A percentile compares a stretch with the other conserved stretches of the same genome.
Conservation (phyloP, 1,140 invertebrate species). For the Drosophila navojoa region DNA sequence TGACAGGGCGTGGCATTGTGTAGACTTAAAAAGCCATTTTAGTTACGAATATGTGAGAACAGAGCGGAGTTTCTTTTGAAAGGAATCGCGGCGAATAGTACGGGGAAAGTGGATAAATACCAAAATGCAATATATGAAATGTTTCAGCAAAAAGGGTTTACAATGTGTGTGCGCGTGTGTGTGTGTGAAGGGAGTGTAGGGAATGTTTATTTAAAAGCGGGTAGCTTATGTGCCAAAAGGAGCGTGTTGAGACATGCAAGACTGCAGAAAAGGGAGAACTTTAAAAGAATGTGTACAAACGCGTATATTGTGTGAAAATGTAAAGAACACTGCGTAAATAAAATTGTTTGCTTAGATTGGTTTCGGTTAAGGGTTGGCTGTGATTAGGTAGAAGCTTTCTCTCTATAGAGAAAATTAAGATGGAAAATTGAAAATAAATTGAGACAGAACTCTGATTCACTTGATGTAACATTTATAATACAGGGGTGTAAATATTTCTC, state of each 20-base stretch:
- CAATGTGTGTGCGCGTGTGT: background rate
- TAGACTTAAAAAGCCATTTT: slow-evolving; percentile 58
- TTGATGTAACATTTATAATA: too few relatives aligned
- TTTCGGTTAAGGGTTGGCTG: background rate
- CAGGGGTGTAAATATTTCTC: too few relatives aligned
- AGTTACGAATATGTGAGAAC: slow-evolving; percentile 28
- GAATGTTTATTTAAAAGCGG: slow-evolving; percentile 1
- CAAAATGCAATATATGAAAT: slow-evolving; percentile 16
- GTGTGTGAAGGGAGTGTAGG: background rate
- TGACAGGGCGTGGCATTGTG: slow-evolving; percentile 65
- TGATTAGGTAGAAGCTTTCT: too few relatives aligned
- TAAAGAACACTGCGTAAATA: background rate
- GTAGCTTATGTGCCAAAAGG: background rate
- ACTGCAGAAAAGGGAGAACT: background rate
- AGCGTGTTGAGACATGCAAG: background rate
- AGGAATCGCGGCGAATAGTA: slow-evolving; percentile 24
- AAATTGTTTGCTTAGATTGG: background rate
- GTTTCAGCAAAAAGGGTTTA: background rate
- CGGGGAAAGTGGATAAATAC: slow-evolving; percentile 6
- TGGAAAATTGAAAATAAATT: too few relatives aligned
- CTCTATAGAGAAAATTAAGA: too few relatives aligned
- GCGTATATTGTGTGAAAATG: background rate
- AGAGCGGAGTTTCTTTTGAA: slow-evolving; percentile 33
- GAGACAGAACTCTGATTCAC: too few relatives aligned
- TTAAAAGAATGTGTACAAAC: background rate